Base-by-base conservation (phyloP, 2,797 vertebrate genomes). In the Tinamus major region DNA sequence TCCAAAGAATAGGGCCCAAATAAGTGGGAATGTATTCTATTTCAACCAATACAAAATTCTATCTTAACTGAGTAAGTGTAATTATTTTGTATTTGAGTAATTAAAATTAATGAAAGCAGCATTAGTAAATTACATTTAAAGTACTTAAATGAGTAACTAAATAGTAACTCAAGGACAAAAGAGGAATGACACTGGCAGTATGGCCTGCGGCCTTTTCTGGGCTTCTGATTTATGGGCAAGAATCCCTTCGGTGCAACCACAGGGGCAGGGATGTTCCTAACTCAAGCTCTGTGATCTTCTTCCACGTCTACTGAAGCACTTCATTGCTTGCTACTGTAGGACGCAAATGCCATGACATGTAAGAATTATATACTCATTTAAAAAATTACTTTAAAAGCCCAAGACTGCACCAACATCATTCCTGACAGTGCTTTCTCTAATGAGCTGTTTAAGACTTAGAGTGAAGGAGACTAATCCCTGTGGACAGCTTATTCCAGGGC, bases 231-330 rank as follows among this genome's bases (percentile, higher is more conserved):
- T 86, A n/a, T 76, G 18, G 80, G 59, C 19, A 76, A 68, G 70
- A 68, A 72, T 85, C 39, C 39, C 76, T 88, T 84, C 51, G 61
- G 20, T 67, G 56, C 63, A 63, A 19, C 61, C 20, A 67, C 51
- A 85, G 11, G 7, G 8, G 35, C 59, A 64, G 44, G 76, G 87
- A 16, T 89, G 78, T 78, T 70, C 90, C 86, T 86, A 90, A 67
- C 35, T 86, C 89, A 90, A 86, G 84, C 59, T 67, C 37, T 41
- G 6, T 91, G 84, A 92, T 90, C 69, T 72, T 83, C 65, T 89
- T 80, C 65, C 24, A 10, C 72, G 59, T 48, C 48, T 88, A 74
- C 65, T 64, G 17, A 74, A 86, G 79, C 58, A 82, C 61, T 68
- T 89, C 44, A 76, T 31, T 85, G 41, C 84, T 84, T 93, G 42